Evolutionary conservation across 2,113 vertebrate genomes (phyloP).

Genomic region (Colaptes auratus): DNA sequence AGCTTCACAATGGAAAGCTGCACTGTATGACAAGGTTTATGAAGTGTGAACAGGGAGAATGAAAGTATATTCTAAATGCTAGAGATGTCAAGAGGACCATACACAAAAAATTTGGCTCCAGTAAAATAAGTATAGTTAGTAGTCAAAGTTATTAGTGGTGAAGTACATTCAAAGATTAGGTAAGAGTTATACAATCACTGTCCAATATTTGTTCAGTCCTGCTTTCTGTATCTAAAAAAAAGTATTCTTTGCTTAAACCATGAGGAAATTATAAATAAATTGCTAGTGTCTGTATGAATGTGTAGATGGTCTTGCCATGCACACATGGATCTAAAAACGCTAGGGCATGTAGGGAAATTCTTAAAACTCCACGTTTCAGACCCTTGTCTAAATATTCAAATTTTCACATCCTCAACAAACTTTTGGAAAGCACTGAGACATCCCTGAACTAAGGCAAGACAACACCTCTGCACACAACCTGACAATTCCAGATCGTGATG

Average conservation of each 20-base stretch:
- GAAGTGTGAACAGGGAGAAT: background rate
- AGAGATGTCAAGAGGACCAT: background rate
- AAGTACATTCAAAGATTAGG: constrained; percentile 28
- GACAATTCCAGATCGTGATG: background rate
- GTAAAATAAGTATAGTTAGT: constrained; percentile 67
- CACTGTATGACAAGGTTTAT: background rate
- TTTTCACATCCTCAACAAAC: background rate
- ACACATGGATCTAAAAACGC: background rate
- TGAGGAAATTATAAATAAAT: background rate
- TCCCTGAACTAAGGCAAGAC: background rate
- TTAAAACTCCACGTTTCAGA: background rate
- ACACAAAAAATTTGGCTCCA: background rate
- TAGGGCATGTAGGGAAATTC: background rate
- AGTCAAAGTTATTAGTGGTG: constrained; percentile 57
- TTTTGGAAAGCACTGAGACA: background rate
- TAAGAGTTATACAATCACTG: background rate
- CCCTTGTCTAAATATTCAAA: background rate
- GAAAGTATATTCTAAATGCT: constrained; percentile 56
- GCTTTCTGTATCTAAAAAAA: background rate
- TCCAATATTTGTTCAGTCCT: background rate
- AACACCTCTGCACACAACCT: background rate
- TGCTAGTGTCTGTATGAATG: background rate
- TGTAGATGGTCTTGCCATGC: background rate
- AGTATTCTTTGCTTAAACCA: background rate
- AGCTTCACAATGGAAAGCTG: background rate